A percentile compares a stretch with the other conserved stretches of the same genome.
Evolutionary conservation across 92 coral and sea anemone genomes (phyloP).

Genomic region (Epizoanthus rinbou): DNA sequence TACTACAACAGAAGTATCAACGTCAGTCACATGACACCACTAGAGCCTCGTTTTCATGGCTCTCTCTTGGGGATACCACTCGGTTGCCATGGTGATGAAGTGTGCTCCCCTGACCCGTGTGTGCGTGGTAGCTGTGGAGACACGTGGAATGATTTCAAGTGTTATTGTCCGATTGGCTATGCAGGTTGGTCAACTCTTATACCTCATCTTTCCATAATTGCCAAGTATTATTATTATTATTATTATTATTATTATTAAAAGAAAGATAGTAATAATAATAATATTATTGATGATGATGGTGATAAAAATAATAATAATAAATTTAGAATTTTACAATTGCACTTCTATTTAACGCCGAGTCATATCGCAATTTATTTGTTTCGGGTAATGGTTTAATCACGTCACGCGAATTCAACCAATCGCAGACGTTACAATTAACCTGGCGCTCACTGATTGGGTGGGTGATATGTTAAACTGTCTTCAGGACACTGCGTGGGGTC

Average conservation of each 20-base stretch:
- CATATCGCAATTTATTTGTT: too few relatives aligned
- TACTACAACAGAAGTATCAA: slow-evolving; percentile 72
- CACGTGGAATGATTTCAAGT: slow-evolving; percentile 77
- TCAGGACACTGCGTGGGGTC: too few relatives aligned
- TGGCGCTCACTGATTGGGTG: too few relatives aligned
- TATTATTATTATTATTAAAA: too few relatives aligned
- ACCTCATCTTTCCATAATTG: slow-evolving; percentile 11
- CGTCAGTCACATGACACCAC: slow-evolving; percentile 73
- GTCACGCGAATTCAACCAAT: too few relatives aligned
- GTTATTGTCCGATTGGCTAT: slow-evolving; percentile 81
- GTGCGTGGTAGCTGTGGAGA: slow-evolving; percentile 80
- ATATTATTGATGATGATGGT: not conserved
- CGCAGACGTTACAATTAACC: too few relatives aligned
- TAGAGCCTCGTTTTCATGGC: slow-evolving; percentile 76
- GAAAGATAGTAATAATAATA: not conserved
- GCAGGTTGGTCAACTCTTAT: slow-evolving; percentile 60
- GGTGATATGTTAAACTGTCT: too few relatives aligned
- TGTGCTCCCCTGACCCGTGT: slow-evolving; percentile 73
- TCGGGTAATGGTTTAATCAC: too few relatives aligned
- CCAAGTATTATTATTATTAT: too few relatives aligned
- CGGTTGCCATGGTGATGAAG: slow-evolving; percentile 88
- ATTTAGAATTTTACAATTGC: too few relatives aligned
- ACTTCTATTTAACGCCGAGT: too few relatives aligned
- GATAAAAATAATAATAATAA: too few relatives aligned
- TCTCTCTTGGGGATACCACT: slow-evolving; percentile 33